A percentile compares a stretch with the other conserved stretches of the same genome.
phyloP scores from a whole-genome alignment of 1,140 invertebrate species.

The Holcopasites calliopsidis region DNA sequence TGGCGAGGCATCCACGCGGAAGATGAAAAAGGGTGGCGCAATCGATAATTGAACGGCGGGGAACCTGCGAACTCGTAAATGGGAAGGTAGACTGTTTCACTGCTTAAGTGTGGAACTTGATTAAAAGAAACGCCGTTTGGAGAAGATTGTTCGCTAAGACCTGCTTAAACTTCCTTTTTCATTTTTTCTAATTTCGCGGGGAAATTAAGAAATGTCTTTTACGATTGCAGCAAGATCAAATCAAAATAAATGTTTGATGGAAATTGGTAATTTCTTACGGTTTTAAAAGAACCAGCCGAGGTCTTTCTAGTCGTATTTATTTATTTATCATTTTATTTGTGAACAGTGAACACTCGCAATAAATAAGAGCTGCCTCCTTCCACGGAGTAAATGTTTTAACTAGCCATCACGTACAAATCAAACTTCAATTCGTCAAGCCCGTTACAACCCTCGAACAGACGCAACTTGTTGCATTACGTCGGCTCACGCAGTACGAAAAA shows the following conservation, averaged over 20 bases:
- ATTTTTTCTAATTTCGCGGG: neutral
- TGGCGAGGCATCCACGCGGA: constrained; percentile 3
- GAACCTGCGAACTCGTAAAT: neutral
- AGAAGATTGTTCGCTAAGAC: neutral
- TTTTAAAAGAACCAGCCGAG: no score
- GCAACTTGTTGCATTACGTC: neutral
- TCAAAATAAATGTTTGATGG: neutral
- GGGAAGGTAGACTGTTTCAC: neutral
- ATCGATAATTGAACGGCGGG: constrained; percentile 54
- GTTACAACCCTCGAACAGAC: neutral
- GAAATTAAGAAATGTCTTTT: neutral
- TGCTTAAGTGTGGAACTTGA: no score
- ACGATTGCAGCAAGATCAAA: neutral
- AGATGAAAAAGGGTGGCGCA: constrained; percentile 38
- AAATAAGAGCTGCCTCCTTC: no score
- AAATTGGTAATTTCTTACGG: neutral
- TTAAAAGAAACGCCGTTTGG: no score
- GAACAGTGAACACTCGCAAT: no score
- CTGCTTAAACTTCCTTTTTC: no score
- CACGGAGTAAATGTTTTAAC: no score
- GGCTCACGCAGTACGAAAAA: neutral
- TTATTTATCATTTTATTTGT: no score
- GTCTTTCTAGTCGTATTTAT: no score
- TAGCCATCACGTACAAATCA: neutral
- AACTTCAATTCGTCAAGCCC: neutral